Conservation (phyloP, 2,113 vertebrate species). For the Brachyhypopomus gauderio region DNA sequence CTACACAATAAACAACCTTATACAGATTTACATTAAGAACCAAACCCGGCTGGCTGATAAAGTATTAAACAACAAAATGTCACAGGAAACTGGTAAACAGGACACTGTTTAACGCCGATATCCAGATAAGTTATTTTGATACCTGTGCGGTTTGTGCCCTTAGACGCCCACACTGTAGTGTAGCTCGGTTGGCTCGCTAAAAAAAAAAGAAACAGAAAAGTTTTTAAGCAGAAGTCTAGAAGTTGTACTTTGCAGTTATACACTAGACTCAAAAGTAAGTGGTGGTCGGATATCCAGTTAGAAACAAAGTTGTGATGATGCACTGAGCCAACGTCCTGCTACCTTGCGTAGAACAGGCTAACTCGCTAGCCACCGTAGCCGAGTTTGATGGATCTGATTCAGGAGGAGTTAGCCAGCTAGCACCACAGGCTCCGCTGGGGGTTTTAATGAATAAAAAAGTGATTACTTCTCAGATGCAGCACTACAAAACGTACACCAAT, state of each 20-base stretch:
- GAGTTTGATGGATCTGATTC: background rate
- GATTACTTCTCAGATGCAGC: background rate
- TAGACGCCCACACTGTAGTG: conserved; percentile 11
- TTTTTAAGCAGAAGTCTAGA: background rate
- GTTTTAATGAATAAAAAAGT: background rate
- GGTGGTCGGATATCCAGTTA: background rate
- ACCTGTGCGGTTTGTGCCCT: background rate
- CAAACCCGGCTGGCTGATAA: no score
- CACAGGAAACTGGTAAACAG: no score
- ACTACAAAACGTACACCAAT: background rate
- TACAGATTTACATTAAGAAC: no score
- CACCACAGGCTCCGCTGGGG: background rate
- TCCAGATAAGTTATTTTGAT: no score
- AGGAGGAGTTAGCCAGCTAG: conserved; percentile 6
- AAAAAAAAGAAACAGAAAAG: background rate
- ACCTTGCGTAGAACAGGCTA: background rate
- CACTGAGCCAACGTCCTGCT: background rate
- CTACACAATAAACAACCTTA: no score
- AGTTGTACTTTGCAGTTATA: background rate
- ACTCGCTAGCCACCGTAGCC: background rate
- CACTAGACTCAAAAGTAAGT: background rate
- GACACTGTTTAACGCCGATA: no score
- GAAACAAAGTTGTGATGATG: background rate
- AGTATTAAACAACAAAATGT: no score
- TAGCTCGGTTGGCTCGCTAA: background rate